A percentile compares a stretch with the other conserved stretches of the same genome.
phyloP scores from a whole-genome alignment of 2,888 invertebrate species.

The Epiblema foenella region DNA sequence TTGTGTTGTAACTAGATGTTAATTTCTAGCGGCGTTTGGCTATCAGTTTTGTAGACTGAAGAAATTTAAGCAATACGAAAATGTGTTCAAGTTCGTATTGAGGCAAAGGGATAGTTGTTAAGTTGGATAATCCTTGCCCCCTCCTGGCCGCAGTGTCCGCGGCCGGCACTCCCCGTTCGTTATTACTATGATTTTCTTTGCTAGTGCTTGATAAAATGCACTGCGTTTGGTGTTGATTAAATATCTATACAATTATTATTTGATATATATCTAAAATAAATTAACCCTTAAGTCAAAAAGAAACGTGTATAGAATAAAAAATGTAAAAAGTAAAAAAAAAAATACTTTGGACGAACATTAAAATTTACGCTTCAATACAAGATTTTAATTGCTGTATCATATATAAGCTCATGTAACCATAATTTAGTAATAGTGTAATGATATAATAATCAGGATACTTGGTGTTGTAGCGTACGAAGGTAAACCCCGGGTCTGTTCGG shows the following conservation, averaged over 20 bases:
- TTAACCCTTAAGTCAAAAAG: slow-evolving; percentile 17
- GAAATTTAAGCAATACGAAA: slow-evolving; percentile 39
- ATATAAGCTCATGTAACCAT: slow-evolving; percentile 67
- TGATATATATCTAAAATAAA: slow-evolving; percentile 29
- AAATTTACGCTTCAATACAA: slow-evolving; percentile 56
- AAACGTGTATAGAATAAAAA: slow-evolving; percentile 20
- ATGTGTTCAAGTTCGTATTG: slow-evolving; percentile 39
- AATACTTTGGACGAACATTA: slow-evolving; percentile 79
- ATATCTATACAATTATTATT: slow-evolving; percentile 20
- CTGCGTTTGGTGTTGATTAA: slow-evolving; percentile 29
- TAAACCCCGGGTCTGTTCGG: slow-evolving; percentile 64
- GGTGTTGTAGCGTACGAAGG: slow-evolving; percentile 70
- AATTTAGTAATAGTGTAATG: slow-evolving; percentile 63
- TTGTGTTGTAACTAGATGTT: slow-evolving; percentile 34
- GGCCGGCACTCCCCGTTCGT: neutral
- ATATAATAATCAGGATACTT: slow-evolving; percentile 65
- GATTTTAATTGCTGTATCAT: slow-evolving; percentile 57
- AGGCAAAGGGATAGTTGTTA: slow-evolving; percentile 21
- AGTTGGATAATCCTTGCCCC: neutral
- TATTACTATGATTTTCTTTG: slow-evolving; percentile 27
- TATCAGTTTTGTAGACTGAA: slow-evolving; percentile 32
- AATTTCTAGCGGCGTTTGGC: slow-evolving; percentile 22
- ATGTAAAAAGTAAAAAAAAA: slow-evolving; percentile 60
- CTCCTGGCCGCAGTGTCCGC: neutral
- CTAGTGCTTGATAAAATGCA: slow-evolving; percentile 32